Evolutionary conservation across 2,888 invertebrate genomes (phyloP).

Genomic region (Gerris lacustris): DNA sequence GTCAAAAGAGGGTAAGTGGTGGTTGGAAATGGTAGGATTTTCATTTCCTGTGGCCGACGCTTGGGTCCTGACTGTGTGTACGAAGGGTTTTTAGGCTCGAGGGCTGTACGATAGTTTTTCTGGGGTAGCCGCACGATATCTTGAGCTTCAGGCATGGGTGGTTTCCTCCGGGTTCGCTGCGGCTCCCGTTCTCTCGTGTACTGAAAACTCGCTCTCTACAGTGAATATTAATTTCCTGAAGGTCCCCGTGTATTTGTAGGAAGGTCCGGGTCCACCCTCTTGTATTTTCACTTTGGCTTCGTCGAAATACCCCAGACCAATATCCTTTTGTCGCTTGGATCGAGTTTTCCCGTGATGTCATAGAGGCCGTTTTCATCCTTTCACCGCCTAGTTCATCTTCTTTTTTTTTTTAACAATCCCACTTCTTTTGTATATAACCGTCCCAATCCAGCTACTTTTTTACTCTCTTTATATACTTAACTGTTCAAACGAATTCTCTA

Average conservation of each 20-base stretch:
- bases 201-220: not conserved
- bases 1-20: not conserved
- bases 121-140: not conserved
- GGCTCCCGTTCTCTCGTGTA: not conserved
- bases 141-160: not conserved
- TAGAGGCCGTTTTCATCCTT: not conserved
- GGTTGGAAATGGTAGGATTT: not conserved
- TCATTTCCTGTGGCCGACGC: not conserved
- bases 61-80: not conserved
- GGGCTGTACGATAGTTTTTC: not conserved
- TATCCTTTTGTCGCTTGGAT: not conserved
- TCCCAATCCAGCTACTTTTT: too few relatives aligned
- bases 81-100: not conserved
- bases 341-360: not conserved
- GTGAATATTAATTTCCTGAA: constrained; percentile 3
- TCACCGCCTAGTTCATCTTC: not conserved
- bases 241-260: not conserved
- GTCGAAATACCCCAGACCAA: not conserved
- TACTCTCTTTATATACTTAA: too few relatives aligned
- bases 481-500: too few relatives aligned
- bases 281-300: not conserved
- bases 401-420: not conserved
- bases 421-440: too few relatives aligned
- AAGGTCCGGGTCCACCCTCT: not conserved
- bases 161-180: not conserved